Evolutionary conservation across 2,797 vertebrate genomes (phyloP).

Genomic region (Liparis tanakae): DNA sequence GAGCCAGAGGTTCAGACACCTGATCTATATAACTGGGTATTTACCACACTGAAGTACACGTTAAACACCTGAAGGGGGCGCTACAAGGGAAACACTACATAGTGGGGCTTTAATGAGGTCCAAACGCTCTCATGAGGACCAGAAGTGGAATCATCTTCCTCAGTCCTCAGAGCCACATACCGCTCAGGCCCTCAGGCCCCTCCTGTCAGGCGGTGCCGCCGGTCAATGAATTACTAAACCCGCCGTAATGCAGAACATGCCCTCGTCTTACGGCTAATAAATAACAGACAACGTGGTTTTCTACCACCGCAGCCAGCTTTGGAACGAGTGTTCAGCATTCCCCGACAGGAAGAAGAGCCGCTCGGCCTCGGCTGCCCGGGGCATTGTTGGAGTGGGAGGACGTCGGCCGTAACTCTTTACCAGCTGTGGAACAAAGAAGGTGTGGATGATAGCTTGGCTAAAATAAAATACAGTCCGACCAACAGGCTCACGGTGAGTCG

Average conservation of each 20-base stretch:
- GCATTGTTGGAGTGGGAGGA: slow-evolving; percentile 31
- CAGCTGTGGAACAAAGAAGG: slow-evolving; percentile 10
- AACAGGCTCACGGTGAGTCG: slow-evolving; percentile 1
- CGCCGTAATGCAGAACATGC: slow-evolving; percentile 39
- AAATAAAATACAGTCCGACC: slow-evolving; percentile 10
- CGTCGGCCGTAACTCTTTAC: slow-evolving; percentile 29
- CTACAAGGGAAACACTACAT: too few species aligned
- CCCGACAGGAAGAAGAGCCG: neutral
- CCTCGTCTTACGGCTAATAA: slow-evolving; percentile 48
- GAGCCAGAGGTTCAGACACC: too few species aligned
- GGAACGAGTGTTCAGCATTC: slow-evolving; percentile 20
- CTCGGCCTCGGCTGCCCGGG: slow-evolving; percentile 7
- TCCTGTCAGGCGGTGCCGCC: slow-evolving; percentile 42
- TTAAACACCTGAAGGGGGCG: too few species aligned
- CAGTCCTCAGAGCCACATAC: slow-evolving; percentile 21
- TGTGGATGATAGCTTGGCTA: neutral
- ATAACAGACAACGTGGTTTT: slow-evolving; percentile 39
- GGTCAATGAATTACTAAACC: slow-evolving; percentile 43
- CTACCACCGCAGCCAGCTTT: slow-evolving; percentile 11
- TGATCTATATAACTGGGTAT: too few species aligned
- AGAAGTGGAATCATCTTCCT: slow-evolving; percentile 49
- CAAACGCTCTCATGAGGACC: slow-evolving; percentile 55
- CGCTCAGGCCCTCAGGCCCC: slow-evolving; percentile 18
- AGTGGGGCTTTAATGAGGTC: slow-evolving; percentile 58
- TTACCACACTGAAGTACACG: too few species aligned